Evolutionary conservation across 2,113 vertebrate species (phyloP).

Genomic region (Pterocles burchelli): DNA sequence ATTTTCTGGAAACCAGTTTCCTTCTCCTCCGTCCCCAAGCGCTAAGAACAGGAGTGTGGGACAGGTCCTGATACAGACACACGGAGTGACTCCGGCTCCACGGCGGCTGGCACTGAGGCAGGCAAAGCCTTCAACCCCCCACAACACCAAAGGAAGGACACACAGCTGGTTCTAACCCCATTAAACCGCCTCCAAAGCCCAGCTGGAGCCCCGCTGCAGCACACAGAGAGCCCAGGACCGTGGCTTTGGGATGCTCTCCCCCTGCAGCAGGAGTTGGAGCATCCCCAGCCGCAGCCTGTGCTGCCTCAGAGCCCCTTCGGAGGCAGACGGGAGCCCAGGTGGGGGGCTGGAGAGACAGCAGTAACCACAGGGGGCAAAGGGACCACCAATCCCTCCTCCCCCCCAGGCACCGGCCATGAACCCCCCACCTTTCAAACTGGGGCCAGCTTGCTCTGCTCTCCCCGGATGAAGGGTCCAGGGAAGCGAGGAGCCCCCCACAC

Average conservation of each 20-base stretch:
- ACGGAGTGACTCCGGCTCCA: not conserved
- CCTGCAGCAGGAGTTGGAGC: not conserved
- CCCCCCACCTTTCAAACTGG: not conserved
- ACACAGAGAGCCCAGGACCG: not conserved
- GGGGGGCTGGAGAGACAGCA: not conserved
- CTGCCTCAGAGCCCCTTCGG: rapidly evolving
- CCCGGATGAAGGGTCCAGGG: not conserved
- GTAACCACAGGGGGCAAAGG: rapidly evolving
- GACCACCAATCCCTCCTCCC: rapidly evolving
- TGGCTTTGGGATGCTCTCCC: rapidly evolving
- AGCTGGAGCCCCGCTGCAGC: not conserved
- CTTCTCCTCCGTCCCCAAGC: not conserved
- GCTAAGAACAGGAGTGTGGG: not conserved
- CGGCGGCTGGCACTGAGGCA: not conserved
- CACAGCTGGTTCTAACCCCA: not conserved
- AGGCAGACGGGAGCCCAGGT: not conserved
- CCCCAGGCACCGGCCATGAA: not conserved
- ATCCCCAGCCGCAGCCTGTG: rapidly evolving
- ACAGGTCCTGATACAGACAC: rapidly evolving
- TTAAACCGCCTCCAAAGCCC: not conserved
- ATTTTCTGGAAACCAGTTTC: not conserved
- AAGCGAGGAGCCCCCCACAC: not conserved
- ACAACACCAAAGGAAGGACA: not conserved
- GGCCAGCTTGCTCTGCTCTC: not conserved
- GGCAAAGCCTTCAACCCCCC: not conserved